Evolutionary conservation across 2,888 invertebrate species (phyloP), one percentile per base, ranked within the genome.

Genomic region (Epsilonema sp.): DNA sequence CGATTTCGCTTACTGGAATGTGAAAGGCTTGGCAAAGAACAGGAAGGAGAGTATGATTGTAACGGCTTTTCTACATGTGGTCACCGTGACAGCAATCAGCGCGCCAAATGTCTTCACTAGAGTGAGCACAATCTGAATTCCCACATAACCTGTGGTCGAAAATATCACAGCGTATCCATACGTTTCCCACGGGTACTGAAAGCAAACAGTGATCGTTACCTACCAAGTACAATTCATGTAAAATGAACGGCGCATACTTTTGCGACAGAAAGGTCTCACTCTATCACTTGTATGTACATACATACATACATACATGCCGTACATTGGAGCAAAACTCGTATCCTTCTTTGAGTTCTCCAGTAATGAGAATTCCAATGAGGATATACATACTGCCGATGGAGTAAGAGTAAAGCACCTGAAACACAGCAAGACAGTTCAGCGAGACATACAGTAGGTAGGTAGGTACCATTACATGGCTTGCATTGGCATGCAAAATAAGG

Each of bases 1-100:
- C 50, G 76, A n/a, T n/a, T n/a, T n/a, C n/a, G n/a, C 80, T 78
- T 76, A 90, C 81, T 86, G 84, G 56, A 81, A 75, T 22, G 83
- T 81, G 62, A 87, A 89, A 2, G 90, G 89, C 68, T 92, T 92
- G 65, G 79, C 78, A 65, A 94, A 94, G 60, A 90, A 76, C 46
- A 90, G 55, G 68, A 94, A 94, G 0, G 90, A 92, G 53, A 92
- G 74, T 26, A 84, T 72, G 48, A 92, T 89, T 2, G 90, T 85
- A 20, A 92, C 74, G 1, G 85, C 87, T 70, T 92, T 90, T 37
- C 70, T 56, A 49, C 67, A 67, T 11, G 70, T 70, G 2, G 70
- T 71, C 25, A 61, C 62, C 0, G 90, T 90, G 0, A 89, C 90
- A 0, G 92, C 87, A 36, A 82, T 76, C 20, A 90, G 79, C 8